Conservation (phyloP, 2,113 vertebrate species). For the Gobius niger region DNA sequence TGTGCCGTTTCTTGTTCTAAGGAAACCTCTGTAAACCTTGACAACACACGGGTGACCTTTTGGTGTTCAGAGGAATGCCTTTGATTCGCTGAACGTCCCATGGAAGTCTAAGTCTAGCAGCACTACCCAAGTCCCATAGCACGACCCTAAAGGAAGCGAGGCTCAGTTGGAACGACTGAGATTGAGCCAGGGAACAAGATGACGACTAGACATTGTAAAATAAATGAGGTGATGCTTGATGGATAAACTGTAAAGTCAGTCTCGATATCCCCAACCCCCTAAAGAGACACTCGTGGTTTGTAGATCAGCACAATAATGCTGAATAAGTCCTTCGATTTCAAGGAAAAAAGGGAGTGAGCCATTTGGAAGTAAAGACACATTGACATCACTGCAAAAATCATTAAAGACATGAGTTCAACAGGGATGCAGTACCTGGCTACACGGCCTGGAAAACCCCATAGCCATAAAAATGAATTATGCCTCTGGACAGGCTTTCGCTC, state of each 20-base stretch:
- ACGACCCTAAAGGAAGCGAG: slow-evolving; percentile 22
- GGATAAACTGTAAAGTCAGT: slow-evolving; percentile 32
- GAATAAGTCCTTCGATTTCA: slow-evolving; percentile 9
- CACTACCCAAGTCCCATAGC: slow-evolving; percentile 28
- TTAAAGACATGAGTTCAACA: slow-evolving; percentile 53
- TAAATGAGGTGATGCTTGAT: slow-evolving; percentile 28
- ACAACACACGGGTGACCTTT: slow-evolving; percentile 49
- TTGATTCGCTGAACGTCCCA: slow-evolving; percentile 51
- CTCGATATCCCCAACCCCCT: neutral
- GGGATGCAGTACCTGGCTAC: slow-evolving; percentile 61
- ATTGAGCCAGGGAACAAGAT: neutral
- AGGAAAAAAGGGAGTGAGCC: neutral
- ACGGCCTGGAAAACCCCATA: slow-evolving; percentile 55
- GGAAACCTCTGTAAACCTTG: slow-evolving; percentile 31
- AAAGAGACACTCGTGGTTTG: neutral
- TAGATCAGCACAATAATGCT: slow-evolving; percentile 3
- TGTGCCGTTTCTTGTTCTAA: slow-evolving; percentile 25
- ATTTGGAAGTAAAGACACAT: slow-evolving; percentile 19
- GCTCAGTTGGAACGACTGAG: slow-evolving; percentile 10
- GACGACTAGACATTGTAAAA: slow-evolving; percentile 13
- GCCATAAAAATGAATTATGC: slow-evolving; percentile 52
- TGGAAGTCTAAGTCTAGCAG: slow-evolving; percentile 23
- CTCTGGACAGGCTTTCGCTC: slow-evolving; percentile 45
- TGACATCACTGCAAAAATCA: slow-evolving; percentile 51
- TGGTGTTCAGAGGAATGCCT: slow-evolving; percentile 52